phyloP scores from a whole-genome alignment of 2,888 invertebrate genomes.

The Drosophila antonietae region DNA sequence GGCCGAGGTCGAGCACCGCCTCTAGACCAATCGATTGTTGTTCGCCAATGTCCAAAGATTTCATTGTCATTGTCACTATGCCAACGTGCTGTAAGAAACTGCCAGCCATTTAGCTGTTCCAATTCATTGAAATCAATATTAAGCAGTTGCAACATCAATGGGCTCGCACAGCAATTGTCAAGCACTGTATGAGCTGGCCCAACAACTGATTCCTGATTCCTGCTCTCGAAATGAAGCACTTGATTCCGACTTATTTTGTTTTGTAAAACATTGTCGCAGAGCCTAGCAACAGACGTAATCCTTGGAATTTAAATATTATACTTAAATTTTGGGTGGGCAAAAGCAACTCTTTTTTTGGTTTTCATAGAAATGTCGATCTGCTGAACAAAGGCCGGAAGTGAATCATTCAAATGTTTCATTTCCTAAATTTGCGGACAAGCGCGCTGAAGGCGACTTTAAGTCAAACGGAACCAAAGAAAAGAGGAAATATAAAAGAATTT shows the following conservation, averaged over 20 bases:
- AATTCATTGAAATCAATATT: conserved; percentile 59
- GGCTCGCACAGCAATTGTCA: no score
- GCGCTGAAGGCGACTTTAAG: conserved; percentile 21
- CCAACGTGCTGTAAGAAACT: conserved; percentile 54
- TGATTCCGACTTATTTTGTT: conserved; percentile 18
- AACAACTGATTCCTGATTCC: background rate
- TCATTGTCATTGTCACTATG: conserved; percentile 71
- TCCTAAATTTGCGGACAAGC: conserved; percentile 64
- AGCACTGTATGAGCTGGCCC: background rate
- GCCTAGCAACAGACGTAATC: background rate
- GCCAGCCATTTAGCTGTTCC: conserved; percentile 32
- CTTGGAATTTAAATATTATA: conserved; percentile 48
- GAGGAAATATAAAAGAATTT: background rate
- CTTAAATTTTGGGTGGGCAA: conserved; percentile 22
- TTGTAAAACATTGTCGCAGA: background rate
- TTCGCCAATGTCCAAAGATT: conserved; percentile 52
- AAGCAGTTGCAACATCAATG: conserved; percentile 26
- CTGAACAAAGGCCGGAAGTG: conserved; percentile 61
- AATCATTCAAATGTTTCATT: conserved; percentile 75
- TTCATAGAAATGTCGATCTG: conserved; percentile 7
- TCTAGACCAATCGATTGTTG: conserved; percentile 25
- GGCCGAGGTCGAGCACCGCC: background rate
- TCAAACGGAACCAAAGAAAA: background rate
- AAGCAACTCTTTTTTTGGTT: conserved; percentile 39
- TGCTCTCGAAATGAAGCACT: conserved; percentile 8